phyloP scores from a whole-genome alignment of 92 coral and sea anemone genomes.

The Umimayanthus chanpuru region DNA sequence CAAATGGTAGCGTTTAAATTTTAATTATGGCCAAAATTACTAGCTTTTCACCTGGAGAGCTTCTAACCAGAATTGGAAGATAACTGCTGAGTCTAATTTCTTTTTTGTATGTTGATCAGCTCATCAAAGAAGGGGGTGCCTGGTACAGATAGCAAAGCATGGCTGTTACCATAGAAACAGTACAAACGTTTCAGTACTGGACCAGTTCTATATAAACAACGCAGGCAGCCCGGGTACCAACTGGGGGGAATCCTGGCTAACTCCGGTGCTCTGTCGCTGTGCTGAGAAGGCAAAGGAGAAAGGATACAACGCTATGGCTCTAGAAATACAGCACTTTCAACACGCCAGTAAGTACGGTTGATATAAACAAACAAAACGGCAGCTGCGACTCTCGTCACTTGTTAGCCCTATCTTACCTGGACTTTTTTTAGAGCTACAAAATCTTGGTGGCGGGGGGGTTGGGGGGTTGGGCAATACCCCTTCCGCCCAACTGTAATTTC shows the following conservation, averaged over 20 bases:
- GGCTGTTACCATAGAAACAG: conserved; percentile 32
- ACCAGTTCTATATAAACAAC: background rate
- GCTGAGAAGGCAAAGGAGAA: background rate
- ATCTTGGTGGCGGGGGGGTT: too few species aligned
- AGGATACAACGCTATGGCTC: background rate
- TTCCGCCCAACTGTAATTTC: too few species aligned
- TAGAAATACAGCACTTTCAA: background rate
- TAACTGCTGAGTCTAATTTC: too few species aligned
- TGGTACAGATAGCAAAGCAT: background rate
- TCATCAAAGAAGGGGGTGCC: background rate
- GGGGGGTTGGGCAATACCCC: too few species aligned
- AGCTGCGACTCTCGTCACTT: too few species aligned
- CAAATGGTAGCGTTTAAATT: too few species aligned
- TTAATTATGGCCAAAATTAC: too few species aligned
- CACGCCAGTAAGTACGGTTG: conserved; percentile 11
- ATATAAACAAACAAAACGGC: background rate
- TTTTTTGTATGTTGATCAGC: too few species aligned
- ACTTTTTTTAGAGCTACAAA: too few species aligned
- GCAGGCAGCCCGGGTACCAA: background rate
- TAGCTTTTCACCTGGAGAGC: too few species aligned
- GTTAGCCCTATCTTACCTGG: too few species aligned
- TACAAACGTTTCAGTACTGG: background rate
- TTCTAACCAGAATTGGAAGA: too few species aligned
- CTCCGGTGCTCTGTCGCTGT: conserved; percentile 10
- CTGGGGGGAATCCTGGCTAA: background rate